Evolutionary conservation across 2,888 invertebrate species (phyloP).

Genomic region (Lepidocyrtinus sp.): DNA sequence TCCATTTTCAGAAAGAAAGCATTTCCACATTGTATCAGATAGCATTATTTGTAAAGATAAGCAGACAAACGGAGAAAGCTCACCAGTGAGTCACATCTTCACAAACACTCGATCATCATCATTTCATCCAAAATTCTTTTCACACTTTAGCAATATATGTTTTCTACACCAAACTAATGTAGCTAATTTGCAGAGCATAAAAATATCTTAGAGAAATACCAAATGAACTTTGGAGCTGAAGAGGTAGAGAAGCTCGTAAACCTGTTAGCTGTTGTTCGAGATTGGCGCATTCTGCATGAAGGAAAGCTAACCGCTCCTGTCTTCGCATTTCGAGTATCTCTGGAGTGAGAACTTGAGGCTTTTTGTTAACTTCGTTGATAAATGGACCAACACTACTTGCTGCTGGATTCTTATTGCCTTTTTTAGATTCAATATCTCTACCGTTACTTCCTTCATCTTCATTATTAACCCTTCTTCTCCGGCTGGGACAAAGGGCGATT

Average conservation of each 20-base stretch:
- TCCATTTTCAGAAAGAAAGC: not conserved
- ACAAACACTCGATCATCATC: not conserved
- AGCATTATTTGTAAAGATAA: slow-evolving; percentile 17
- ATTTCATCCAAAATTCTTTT: not conserved
- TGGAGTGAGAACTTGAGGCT: slow-evolving; percentile 50
- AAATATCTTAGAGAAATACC: slow-evolving; percentile 46
- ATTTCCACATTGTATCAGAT: too few species aligned
- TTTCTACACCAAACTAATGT: not conserved
- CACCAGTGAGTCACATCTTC: not conserved
- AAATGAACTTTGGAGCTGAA: slow-evolving; percentile 42
- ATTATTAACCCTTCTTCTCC: slow-evolving; percentile 14
- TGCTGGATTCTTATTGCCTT: slow-evolving; percentile 26
- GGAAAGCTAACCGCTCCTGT: slow-evolving; percentile 58
- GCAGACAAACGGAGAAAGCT: not conserved
- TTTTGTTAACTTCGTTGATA: slow-evolving; percentile 27
- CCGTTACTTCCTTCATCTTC: not conserved
- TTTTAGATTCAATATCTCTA: slow-evolving; percentile 22
- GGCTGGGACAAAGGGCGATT: slow-evolving; percentile 46
- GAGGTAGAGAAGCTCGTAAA: slow-evolving; percentile 50
- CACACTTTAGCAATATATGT: not conserved
- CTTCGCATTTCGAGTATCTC: slow-evolving; percentile 59
- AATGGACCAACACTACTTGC: slow-evolving; percentile 18
- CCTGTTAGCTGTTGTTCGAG: slow-evolving; percentile 64
- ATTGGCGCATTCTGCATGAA: slow-evolving; percentile 58
- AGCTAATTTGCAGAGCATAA: slow-evolving; percentile 27